Evolutionary conservation across 1,140 invertebrate species (phyloP).

Genomic region (Drosophila pandora): DNA sequence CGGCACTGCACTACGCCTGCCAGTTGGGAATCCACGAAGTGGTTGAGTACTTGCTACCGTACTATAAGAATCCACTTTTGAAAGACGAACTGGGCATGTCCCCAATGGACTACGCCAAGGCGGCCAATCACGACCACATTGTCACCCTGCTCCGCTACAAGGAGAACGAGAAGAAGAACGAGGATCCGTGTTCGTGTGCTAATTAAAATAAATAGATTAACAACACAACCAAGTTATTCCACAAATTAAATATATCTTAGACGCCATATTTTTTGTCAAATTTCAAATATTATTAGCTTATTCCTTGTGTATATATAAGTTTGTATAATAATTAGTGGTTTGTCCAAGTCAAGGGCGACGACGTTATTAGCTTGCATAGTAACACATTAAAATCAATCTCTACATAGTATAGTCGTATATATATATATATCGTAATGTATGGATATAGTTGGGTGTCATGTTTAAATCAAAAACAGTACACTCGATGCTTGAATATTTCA

Average conservation of each 20-base stretch:
- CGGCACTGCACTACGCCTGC: constrained; percentile 86
- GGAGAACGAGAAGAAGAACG: constrained; percentile 12
- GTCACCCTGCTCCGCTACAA: constrained; percentile 38
- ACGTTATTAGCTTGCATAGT: constrained; percentile 68
- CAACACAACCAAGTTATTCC: not conserved
- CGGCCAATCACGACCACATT: constrained; percentile 47
- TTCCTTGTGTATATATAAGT: constrained; percentile 65
- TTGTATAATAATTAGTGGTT: constrained; percentile 68
- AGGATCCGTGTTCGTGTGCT: constrained; percentile 17
- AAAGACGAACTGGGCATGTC: constrained; percentile 84
- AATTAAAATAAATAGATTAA: constrained; percentile 11
- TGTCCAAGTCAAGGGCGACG: constrained; percentile 65
- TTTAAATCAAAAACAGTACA: constrained; percentile 42
- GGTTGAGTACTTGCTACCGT: constrained; percentile 84
- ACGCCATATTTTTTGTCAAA: constrained; percentile 50
- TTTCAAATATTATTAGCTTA: constrained; percentile 80
- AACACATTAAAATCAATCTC: constrained; percentile 76
- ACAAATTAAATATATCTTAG: not conserved
- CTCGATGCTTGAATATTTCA: constrained; percentile 18
- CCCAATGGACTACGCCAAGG: constrained; percentile 84
- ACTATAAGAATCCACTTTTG: constrained; percentile 71
- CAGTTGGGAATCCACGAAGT: constrained; percentile 83
- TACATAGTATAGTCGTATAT: constrained; percentile 61
- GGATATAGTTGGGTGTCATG: constrained; percentile 6
- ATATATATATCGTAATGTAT: constrained; percentile 20